A percentile compares a stretch with the other conserved stretches of the same genome.
phyloP scores from a whole-genome alignment of 1,140 invertebrate species.

The Trichonephila inaurata region DNA sequence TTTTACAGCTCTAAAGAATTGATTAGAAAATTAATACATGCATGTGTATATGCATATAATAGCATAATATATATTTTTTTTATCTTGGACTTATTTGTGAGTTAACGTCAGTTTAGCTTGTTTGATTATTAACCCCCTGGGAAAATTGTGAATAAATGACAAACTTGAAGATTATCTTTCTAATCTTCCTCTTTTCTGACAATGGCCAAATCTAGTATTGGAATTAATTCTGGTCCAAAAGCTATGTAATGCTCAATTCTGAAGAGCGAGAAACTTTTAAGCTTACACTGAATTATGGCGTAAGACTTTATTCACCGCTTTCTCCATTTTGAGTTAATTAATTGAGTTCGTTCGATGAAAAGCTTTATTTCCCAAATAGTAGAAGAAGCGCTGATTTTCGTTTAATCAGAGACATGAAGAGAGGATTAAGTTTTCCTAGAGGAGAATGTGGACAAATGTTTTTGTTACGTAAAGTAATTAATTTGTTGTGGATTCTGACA shows the following conservation, averaged over 20 bases:
- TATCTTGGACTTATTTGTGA: neutral
- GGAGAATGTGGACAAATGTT: neutral
- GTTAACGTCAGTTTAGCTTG: neutral
- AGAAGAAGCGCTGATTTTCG: neutral
- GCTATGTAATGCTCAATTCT: neutral
- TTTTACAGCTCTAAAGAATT: too few relatives aligned
- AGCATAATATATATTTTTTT: neutral
- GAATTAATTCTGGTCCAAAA: conserved; percentile 8
- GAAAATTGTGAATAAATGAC: neutral
- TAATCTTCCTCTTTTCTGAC: neutral
- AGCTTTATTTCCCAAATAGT: neutral
- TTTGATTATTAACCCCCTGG: neutral
- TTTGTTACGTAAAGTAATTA: too few relatives aligned
- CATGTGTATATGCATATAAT: too few relatives aligned
- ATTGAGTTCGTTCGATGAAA: neutral
- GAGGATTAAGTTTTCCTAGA: neutral
- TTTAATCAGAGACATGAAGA: neutral
- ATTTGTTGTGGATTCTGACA: too few relatives aligned
- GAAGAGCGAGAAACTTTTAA: neutral
- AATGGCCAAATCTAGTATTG: neutral
- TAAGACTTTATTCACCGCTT: neutral
- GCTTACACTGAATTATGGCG: neutral
- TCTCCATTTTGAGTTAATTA: neutral
- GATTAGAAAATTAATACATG: too few relatives aligned
- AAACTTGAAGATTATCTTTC: neutral